Percentiles rank a stretch among this genome's conserved stretches.
Conservation (phyloP, 2,888 invertebrate genomes). For the Schizotus pectinicornis region DNA sequence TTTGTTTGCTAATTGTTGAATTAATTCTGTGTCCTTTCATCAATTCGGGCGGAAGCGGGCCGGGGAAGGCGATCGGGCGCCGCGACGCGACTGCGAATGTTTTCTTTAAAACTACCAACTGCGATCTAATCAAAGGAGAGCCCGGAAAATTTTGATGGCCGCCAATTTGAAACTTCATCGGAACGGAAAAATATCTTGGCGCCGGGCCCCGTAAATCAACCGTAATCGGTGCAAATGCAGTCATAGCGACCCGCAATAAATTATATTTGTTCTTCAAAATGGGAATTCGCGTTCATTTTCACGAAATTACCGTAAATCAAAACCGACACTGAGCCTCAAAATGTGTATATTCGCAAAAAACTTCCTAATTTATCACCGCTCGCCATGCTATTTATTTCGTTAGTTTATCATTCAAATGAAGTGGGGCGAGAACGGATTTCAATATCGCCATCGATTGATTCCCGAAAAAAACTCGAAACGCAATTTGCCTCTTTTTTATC, state of each 20-base stretch:
- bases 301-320: conserved; percentile 59
- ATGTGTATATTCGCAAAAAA: conserved; percentile 50
- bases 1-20: conserved; percentile 59
- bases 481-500: conserved; percentile 51
- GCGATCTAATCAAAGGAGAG: too few species aligned
- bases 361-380: conserved; percentile 52
- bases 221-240: conserved; percentile 51
- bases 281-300: conserved; percentile 58
- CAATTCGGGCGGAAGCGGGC: conserved; percentile 43
- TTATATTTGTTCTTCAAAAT: conserved; percentile 57
- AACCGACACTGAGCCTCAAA: conserved; percentile 57
- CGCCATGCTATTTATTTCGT: conserved; percentile 50
- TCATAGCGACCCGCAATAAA: conserved; percentile 52
- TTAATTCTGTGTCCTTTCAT: conserved; percentile 56
- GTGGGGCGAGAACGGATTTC: conserved; percentile 27
- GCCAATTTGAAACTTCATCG: conserved; percentile 14
- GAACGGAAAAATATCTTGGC: conserved; percentile 31
- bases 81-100: conserved; percentile 26
- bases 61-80: conserved; percentile 8
- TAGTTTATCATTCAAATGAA: conserved; percentile 46
- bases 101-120: conserved; percentile 12
- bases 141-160: too few species aligned
- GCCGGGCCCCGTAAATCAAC: conserved; percentile 46
- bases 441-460: conserved; percentile 11
- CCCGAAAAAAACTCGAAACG: conserved; percentile 39